A percentile compares a stretch with the other conserved stretches of the same genome.
These are phyloP conservation scores for Trichogramma evanescens DNA, from an alignment of 2,888 invertebrate species.

Conservation along the genomic window DNA sequence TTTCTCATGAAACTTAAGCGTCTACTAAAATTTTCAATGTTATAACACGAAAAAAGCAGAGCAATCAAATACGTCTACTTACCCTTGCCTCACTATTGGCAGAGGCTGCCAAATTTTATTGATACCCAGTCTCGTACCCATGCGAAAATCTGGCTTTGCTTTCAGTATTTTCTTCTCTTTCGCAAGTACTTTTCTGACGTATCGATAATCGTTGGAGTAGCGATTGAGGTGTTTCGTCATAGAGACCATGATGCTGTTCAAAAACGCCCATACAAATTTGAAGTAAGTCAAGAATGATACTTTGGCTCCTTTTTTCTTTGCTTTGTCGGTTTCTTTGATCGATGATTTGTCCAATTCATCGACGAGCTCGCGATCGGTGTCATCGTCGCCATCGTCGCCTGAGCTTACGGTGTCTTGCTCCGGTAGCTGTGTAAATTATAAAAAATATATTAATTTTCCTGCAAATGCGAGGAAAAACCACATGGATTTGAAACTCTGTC, in stretches of 20 bases:
- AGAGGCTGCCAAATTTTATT: constrained; percentile 59
- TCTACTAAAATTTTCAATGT: constrained; percentile 2
- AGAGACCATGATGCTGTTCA: constrained; percentile 74
- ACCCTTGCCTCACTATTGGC: constrained; percentile 42
- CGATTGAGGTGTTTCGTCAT: constrained; percentile 75
- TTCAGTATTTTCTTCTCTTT: constrained; percentile 84
- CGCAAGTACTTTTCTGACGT: constrained; percentile 81
- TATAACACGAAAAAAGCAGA: too few relatives aligned
- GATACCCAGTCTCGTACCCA: constrained; percentile 60
- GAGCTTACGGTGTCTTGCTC: constrained; percentile 15
- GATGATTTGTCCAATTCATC: constrained; percentile 45
- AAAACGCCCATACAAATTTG: constrained; percentile 62
- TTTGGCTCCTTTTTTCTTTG: constrained; percentile 42
- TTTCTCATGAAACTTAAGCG: constrained; percentile 3
- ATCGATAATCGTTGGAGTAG: constrained; percentile 89
- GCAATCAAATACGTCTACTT: constrained; percentile 1
- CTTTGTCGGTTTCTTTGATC: constrained; percentile 26
- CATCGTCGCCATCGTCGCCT: constrained; percentile 26
- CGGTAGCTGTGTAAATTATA: constrained; percentile 4
- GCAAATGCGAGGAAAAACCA: too few relatives aligned
- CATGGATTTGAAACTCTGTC: too few relatives aligned
- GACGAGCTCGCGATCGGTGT: constrained; percentile 16
- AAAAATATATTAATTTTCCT: too few relatives aligned
- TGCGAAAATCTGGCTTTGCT: constrained; percentile 65
- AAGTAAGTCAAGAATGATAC: constrained; percentile 53